Base-by-base conservation (phyloP, 2,797 vertebrate species). In the Micrastur ruficollis region DNA sequence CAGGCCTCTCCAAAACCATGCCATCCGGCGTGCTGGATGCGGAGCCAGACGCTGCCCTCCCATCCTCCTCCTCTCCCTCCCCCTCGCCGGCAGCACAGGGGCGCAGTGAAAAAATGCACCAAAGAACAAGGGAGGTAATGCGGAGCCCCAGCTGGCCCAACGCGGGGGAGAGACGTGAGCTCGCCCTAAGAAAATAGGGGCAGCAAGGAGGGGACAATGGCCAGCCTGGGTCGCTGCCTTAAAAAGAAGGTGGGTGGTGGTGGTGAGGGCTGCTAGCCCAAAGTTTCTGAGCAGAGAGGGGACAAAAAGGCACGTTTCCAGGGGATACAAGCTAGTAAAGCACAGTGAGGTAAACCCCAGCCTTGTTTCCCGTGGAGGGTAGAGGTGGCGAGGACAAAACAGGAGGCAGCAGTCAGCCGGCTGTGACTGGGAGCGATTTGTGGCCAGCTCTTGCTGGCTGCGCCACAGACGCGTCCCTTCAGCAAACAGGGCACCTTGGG, bases 1-100 rank as follows among this genome's bases (percentile, higher is more conserved):
- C 97, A 61, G 97, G 97, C 98, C 95, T 95, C 98, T 98, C 97
- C 98, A 92, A 97, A 97, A 95, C 96, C 97, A 93, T 91, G 98
- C 98, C 98, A 98, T 98, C 98, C 97, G 96, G 81, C 93, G 40
- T 6, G 71, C 95, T 97, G 95, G 94, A 68, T 87, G 88, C 38
- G 0, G 84, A 90, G 93, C 96, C 93, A 92, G 42, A 72, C 95
- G 84, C 81, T 93, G 84, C 88, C 80, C 95, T 89, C 93, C 68
- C 93, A 58, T 76, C 95, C 84, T 72, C 88, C 94, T 89, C 71
- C 36, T 83, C 90, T 50, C 59, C 75, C 90, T 89, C 89, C 88
- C 92, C 87, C 90, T 83, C 78, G 91, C 90, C 70, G 12, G 93
- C 96, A 94, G 90, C 17, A 0, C 90, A 89, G 88, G 93, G 95